Evolutionary conservation across 92 coral and sea anemone genomes (phyloP).

Genomic region (Micromussa lordhowensis): DNA sequence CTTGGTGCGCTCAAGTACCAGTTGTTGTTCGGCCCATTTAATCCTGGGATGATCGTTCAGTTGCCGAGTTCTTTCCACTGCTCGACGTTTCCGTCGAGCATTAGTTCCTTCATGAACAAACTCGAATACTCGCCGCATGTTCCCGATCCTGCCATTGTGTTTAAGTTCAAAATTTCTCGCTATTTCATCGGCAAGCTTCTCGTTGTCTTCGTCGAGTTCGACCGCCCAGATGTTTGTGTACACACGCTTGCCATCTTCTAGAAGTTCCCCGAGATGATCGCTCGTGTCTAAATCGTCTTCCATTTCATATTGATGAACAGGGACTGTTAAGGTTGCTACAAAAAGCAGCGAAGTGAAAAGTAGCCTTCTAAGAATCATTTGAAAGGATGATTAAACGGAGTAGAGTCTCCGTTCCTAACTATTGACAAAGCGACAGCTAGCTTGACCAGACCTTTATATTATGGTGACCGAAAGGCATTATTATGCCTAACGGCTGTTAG

Average conservation of each 20-base stretch:
- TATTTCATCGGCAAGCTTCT: conserved; percentile 78
- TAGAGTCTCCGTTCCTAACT: conserved; percentile 28
- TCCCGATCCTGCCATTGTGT: conserved; percentile 86
- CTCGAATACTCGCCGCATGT: conserved; percentile 76
- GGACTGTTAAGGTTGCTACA: conserved; percentile 24
- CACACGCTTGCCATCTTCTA: conserved; percentile 47
- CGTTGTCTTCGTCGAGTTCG: conserved; percentile 81
- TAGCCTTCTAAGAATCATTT: conserved; percentile 45
- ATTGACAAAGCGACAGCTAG: background rate
- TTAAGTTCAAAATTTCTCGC: conserved; percentile 78
- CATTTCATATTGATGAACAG: conserved; percentile 33
- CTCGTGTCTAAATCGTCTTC: conserved; percentile 7
- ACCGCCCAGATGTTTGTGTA: conserved; percentile 84
- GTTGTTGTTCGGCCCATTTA: conserved; percentile 87
- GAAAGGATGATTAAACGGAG: conserved; percentile 3
- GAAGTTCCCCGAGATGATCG: conserved; percentile 42
- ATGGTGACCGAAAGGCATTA: conserved; percentile 9
- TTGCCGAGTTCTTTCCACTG: conserved; percentile 60
- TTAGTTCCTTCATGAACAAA: conserved; percentile 66
- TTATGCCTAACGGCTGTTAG: conserved; percentile 17
- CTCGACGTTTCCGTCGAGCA: conserved; percentile 51
- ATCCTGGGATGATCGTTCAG: conserved; percentile 86
- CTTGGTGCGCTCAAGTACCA: conserved; percentile 74
- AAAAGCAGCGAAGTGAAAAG: conserved; percentile 17
- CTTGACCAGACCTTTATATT: conserved; percentile 5